These are phyloP conservation scores for Nomada lathburiana DNA, from an alignment of 2,888 invertebrate species.

Conservation along the genomic window DNA sequence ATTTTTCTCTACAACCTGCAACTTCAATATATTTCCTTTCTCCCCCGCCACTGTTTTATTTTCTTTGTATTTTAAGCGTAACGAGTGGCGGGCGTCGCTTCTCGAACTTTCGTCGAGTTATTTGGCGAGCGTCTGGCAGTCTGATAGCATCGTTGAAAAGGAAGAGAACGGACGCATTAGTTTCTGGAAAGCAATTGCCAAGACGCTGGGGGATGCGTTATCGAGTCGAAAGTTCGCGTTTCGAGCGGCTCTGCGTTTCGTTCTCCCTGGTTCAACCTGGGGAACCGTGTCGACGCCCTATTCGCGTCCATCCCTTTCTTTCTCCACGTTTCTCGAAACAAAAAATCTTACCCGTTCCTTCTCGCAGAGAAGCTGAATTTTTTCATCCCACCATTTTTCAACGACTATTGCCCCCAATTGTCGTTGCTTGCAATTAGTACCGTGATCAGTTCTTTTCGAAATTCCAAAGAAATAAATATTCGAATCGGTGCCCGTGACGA, in stretches of 20 bases:
- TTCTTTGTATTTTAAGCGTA: background rate
- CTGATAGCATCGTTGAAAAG: background rate
- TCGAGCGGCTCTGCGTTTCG: background rate
- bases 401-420: too few species aligned
- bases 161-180: background rate
- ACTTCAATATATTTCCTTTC: background rate
- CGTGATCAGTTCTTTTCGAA: too few species aligned
- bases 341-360: too few species aligned
- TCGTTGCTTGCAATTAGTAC: too few species aligned
- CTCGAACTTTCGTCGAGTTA: constrained; percentile 1
- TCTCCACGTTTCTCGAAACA: too few species aligned
- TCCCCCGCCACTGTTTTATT: background rate
- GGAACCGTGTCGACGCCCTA: background rate
- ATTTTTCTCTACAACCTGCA: constrained; percentile 1
- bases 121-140: background rate
- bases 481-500: background rate
- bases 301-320: background rate
- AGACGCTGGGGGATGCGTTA: background rate
- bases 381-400: too few species aligned
- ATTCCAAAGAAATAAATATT: too few species aligned
- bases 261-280: background rate
- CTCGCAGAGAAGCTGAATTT: too few species aligned
- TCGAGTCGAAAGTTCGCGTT: constrained; percentile 28
- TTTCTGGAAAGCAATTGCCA: constrained; percentile 21
- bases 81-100: background rate